These are phyloP conservation scores for Alligator mississippiensis DNA, from an alignment of 2,113 vertebrate genomes.

Conservation along the genomic window DNA sequence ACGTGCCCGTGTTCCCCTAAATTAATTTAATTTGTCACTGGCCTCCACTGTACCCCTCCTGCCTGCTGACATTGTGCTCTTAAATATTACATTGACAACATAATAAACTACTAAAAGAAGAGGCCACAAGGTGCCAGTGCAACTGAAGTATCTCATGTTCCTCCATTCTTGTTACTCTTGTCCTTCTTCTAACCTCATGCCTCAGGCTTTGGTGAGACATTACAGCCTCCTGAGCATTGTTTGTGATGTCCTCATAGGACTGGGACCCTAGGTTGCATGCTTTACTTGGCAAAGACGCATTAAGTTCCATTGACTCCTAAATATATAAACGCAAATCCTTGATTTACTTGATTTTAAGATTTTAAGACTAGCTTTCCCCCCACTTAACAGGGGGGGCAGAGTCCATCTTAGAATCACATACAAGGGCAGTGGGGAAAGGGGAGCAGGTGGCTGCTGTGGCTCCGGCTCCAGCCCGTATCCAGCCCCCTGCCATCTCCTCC, in stretches of 20 bases:
- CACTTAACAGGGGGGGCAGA: too few species aligned
- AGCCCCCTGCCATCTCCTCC: too few species aligned
- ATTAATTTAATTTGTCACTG: neutral
- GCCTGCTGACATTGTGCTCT: neutral
- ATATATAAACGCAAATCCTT: neutral
- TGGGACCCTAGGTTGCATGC: accelerated
- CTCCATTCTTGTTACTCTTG: neutral
- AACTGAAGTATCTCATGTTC: neutral
- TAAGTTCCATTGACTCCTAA: neutral
- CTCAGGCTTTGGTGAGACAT: accelerated
- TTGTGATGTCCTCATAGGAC: neutral
- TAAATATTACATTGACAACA: neutral
- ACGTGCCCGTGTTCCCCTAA: neutral
- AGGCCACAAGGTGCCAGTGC: neutral
- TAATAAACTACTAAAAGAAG: neutral
- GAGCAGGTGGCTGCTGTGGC: too few species aligned
- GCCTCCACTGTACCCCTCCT: neutral
- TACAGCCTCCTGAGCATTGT: neutral
- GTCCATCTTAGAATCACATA: too few species aligned
- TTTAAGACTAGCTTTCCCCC: too few species aligned
- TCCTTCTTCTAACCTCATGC: neutral
- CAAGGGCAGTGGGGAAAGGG: too few species aligned
- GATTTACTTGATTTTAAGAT: too few species aligned
- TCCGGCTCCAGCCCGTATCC: too few species aligned
- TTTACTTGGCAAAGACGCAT: neutral